phyloP scores from a whole-genome alignment of 2,888 invertebrate species.

The Lithosia quadra region DNA sequence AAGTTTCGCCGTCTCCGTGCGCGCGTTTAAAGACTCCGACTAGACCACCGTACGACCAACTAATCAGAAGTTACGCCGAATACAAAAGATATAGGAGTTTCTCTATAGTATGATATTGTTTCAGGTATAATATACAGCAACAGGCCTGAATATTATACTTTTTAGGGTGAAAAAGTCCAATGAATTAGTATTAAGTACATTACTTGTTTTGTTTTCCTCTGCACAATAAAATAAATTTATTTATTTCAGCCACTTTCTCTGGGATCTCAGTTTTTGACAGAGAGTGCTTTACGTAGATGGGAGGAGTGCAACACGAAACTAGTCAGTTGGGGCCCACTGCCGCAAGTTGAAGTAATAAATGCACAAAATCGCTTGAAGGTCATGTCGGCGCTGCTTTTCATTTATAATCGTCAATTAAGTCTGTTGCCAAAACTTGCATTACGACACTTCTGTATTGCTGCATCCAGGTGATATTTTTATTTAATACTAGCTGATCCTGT shows the following conservation, averaged over 20 bases:
- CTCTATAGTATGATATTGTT: too few species aligned
- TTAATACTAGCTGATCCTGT: background rate
- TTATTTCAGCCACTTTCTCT: constrained; percentile 90
- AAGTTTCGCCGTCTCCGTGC: background rate
- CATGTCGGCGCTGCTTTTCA: constrained; percentile 95
- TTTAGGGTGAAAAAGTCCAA: too few species aligned
- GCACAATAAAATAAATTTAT: background rate
- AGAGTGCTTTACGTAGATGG: constrained; percentile 94
- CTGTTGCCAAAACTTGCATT: constrained; percentile 92
- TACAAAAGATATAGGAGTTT: too few species aligned
- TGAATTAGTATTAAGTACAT: too few species aligned
- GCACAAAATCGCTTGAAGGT: constrained; percentile 96
- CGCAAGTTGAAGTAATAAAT: constrained; percentile 95
- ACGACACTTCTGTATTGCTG: constrained; percentile 93
- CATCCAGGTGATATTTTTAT: constrained; percentile 88
- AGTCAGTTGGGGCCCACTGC: constrained; percentile 96
- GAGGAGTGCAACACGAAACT: constrained; percentile 96
- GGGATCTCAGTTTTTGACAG: constrained; percentile 92
- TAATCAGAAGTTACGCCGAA: too few species aligned
- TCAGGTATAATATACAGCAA: too few species aligned
- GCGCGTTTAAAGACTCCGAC: too few species aligned
- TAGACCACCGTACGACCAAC: too few species aligned
- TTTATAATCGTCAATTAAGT: constrained; percentile 95
- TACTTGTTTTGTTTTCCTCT: too few species aligned
- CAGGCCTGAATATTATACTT: too few species aligned